A percentile compares a stretch with the other conserved stretches of the same genome.
Evolutionary conservation across 2,797 vertebrate species (phyloP).

Genomic region (Anas capensis): DNA sequence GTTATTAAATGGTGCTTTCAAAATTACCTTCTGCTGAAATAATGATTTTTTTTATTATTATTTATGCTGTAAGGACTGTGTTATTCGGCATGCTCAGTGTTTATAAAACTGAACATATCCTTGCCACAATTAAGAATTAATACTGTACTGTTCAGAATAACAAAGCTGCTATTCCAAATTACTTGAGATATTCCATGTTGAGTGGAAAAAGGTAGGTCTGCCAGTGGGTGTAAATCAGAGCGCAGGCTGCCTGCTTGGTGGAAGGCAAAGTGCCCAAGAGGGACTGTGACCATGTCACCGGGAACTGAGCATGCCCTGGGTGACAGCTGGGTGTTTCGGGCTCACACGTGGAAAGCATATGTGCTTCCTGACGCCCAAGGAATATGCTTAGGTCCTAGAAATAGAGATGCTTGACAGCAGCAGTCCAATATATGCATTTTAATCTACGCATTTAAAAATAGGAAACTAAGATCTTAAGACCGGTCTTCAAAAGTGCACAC

Average conservation of each 20-base stretch:
- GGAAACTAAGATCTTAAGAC: background rate
- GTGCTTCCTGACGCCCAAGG: background rate
- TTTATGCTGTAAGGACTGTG: background rate
- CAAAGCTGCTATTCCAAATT: background rate
- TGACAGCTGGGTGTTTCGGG: background rate
- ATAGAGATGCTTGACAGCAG: background rate
- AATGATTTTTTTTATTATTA: background rate
- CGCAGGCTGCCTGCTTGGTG: background rate
- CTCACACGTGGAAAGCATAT: background rate
- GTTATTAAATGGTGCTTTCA: conserved; percentile 8
- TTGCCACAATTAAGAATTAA: background rate
- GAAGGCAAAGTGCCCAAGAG: fast-evolving
- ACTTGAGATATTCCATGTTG: background rate
- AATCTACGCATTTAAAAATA: background rate
- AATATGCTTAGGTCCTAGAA: background rate
- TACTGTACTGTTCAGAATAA: background rate
- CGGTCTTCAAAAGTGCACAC: background rate
- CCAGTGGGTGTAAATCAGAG: background rate
- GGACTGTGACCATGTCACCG: background rate
- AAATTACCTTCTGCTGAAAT: background rate
- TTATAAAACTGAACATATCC: background rate
- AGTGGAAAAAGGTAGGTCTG: background rate
- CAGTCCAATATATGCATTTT: background rate
- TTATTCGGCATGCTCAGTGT: background rate
- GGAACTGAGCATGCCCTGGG: fast-evolving